phyloP scores from a whole-genome alignment of 2,888 invertebrate species.

The Philereme transversata region DNA sequence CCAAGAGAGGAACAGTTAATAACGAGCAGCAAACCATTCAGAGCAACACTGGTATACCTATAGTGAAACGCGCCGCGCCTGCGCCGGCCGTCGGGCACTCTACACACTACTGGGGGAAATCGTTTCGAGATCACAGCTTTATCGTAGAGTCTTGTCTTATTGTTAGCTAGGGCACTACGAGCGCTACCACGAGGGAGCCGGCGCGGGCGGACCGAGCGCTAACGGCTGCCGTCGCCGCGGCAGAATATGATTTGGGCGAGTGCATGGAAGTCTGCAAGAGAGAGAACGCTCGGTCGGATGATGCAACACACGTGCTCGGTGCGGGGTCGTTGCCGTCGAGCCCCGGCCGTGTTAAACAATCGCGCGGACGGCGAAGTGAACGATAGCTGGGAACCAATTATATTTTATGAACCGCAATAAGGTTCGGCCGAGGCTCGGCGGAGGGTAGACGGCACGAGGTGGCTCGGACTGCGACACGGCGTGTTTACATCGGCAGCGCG shows the following conservation, averaged over 20 bases:
- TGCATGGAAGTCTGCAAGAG: conserved; percentile 90
- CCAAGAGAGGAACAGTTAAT: conserved; percentile 70
- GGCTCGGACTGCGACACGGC: conserved; percentile 4
- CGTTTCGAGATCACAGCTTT: conserved; percentile 76
- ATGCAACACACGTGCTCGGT: conserved; percentile 44
- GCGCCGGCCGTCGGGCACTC: conserved; percentile 53
- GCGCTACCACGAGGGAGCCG: conserved; percentile 56
- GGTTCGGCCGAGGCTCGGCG: conserved; percentile 22
- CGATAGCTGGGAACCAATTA: conserved; percentile 10
- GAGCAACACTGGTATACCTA: conserved; percentile 78
- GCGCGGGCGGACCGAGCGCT: conserved; percentile 67
- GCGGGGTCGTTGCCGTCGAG: conserved; percentile 13
- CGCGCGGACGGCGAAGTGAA: conserved; percentile 12
- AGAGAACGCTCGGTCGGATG: conserved; percentile 71
- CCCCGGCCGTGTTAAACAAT: conserved; percentile 23
- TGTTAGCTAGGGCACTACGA: conserved; percentile 66
- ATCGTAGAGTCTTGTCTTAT: conserved; percentile 71
- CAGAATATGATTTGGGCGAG: conserved; percentile 89
- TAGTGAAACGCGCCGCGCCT: conserved; percentile 56
- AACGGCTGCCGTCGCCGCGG: conserved; percentile 84
- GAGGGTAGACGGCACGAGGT: conserved; percentile 15
- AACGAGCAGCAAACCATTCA: conserved; percentile 83
- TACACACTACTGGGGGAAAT: conserved; percentile 70
- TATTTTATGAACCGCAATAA: not conserved
- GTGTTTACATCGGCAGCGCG: conserved; percentile 20